Evolutionary conservation across 2,113 vertebrate genomes (phyloP).

Genomic region (Podilymbus podiceps): DNA sequence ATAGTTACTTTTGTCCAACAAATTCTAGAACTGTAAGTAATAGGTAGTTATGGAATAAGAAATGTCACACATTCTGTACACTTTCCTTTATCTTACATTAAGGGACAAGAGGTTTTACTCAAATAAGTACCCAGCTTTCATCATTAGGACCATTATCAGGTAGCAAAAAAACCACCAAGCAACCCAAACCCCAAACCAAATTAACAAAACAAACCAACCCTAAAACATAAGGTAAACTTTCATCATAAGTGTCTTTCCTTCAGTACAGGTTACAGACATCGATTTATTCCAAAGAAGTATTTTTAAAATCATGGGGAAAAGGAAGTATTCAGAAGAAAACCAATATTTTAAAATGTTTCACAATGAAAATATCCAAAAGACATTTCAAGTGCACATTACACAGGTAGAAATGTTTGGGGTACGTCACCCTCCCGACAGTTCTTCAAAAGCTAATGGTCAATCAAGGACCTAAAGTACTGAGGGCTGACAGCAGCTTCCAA

Average conservation of each 20-base stretch:
- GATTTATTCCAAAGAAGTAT: neutral
- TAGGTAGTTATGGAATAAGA: rapidly evolving
- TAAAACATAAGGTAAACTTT: neutral
- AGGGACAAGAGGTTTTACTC: neutral
- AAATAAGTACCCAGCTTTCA: neutral
- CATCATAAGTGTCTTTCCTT: rapidly evolving
- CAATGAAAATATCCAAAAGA: neutral
- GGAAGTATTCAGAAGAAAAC: neutral
- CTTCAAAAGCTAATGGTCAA: neutral
- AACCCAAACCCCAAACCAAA: neutral
- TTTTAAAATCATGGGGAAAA: neutral
- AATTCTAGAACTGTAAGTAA: neutral
- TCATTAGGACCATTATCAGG: neutral
- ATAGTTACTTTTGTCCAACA: neutral
- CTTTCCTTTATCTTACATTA: neutral
- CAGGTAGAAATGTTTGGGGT: neutral
- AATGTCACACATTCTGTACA: neutral
- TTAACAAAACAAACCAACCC: neutral
- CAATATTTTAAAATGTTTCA: neutral
- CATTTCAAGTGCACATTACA: neutral
- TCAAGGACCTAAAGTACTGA: neutral
- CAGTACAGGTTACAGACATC: neutral
- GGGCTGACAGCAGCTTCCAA: neutral
- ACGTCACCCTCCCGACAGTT: neutral
- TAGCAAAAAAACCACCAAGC: neutral